These are phyloP conservation scores for Sphaeramia orbicularis DNA, from an alignment of 2,797 vertebrate species.

Conservation along the genomic window DNA sequence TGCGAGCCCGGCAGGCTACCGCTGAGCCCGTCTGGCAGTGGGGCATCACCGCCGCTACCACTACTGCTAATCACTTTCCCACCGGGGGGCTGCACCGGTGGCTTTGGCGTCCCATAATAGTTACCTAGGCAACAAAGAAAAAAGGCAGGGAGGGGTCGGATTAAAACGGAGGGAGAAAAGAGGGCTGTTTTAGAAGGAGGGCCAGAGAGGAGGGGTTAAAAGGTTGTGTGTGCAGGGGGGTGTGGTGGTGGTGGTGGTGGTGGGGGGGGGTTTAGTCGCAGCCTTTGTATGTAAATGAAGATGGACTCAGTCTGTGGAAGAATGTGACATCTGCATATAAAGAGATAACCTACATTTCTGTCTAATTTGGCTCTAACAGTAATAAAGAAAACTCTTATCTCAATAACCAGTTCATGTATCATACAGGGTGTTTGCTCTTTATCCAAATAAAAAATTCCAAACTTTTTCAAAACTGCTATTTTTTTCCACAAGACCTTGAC, in stretches of 20 bases:
- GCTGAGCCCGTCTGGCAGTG: slow-evolving; percentile 88
- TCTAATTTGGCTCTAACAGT: slow-evolving; percentile 8
- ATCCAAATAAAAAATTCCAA: too few relatives aligned
- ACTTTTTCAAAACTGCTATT: too few relatives aligned
- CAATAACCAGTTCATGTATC: too few relatives aligned
- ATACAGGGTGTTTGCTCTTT: too few relatives aligned
- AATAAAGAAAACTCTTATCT: background rate
- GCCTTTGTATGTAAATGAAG: slow-evolving; percentile 71
- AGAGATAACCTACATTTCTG: slow-evolving; percentile 6
- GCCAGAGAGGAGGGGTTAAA: slow-evolving; percentile 44
- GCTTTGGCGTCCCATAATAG: slow-evolving; percentile 99
- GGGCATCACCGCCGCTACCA: slow-evolving; percentile 90
- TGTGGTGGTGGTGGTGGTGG: too few relatives aligned
- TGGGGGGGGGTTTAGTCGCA: slow-evolving; percentile 29
- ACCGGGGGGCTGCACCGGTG: slow-evolving; percentile 95
- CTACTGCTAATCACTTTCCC: slow-evolving; percentile 94
- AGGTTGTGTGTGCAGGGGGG: slow-evolving; percentile 27
- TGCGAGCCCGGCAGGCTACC: slow-evolving; percentile 91
- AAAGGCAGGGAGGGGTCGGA: slow-evolving; percentile 81
- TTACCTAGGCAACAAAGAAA: slow-evolving; percentile 94
- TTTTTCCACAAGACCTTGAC: too few relatives aligned
- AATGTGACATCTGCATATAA: slow-evolving; percentile 19
- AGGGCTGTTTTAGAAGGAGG: slow-evolving; percentile 44
- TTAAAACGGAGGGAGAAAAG: slow-evolving; percentile 49
- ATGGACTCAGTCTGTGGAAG: slow-evolving; percentile 21